Evolutionary conservation across 2,797 vertebrate species (phyloP).

Genomic region (Brotogeris chrysoptera): DNA sequence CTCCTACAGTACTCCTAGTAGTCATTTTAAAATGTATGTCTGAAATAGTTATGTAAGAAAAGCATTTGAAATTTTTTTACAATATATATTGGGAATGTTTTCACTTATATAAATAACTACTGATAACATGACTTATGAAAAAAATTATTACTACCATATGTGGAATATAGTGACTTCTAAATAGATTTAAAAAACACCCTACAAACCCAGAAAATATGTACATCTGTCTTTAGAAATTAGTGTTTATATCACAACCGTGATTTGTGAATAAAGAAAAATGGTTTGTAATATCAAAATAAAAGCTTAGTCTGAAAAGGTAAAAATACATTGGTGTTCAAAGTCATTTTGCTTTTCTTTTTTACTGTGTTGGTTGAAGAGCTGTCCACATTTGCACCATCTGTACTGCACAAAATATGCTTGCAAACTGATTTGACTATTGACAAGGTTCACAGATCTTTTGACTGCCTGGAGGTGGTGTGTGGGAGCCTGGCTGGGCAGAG

Average conservation of each 20-base stretch:
- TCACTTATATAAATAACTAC: slow-evolving; percentile 85
- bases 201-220: slow-evolving; percentile 84
- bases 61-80: slow-evolving; percentile 78
- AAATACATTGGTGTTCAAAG: slow-evolving; percentile 49
- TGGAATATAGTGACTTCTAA: slow-evolving; percentile 84
- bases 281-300: slow-evolving; percentile 89
- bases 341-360: slow-evolving; percentile 47
- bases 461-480: background rate
- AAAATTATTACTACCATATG: slow-evolving; percentile 81
- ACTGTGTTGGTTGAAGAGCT: background rate
- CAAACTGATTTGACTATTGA: rapidly evolving
- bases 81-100: slow-evolving; percentile 85
- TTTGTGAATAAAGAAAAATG: slow-evolving; percentile 87
- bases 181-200: slow-evolving; percentile 76
- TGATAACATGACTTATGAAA: slow-evolving; percentile 82
- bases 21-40: slow-evolving; percentile 83
- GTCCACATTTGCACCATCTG: rapidly evolving
- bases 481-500: background rate
- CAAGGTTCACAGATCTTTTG: background rate
- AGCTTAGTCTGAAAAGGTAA: slow-evolving; percentile 84
- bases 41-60: slow-evolving; percentile 79
- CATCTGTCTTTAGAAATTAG: slow-evolving; percentile 88
- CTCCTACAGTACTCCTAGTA: slow-evolving; percentile 72
- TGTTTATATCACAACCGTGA: slow-evolving; percentile 86
- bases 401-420: rapidly evolving